A percentile compares a stretch with the other conserved stretches of the same genome.
phyloP scores from a whole-genome alignment of 2,888 invertebrate species.

The Octonoba sinensis region DNA sequence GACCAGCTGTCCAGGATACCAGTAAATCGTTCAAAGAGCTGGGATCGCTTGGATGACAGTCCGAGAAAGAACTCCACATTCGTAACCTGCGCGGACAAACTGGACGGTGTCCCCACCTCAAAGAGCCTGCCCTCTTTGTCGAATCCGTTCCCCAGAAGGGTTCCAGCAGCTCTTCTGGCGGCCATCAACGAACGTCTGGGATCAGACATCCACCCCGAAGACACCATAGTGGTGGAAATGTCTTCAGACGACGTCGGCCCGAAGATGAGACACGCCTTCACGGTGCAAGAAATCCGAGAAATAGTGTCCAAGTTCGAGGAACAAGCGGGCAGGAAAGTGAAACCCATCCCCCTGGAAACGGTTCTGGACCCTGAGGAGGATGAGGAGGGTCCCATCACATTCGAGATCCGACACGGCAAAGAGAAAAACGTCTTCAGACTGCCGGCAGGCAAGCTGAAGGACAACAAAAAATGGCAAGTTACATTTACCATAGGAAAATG shows the following conservation, averaged over 20 bases:
- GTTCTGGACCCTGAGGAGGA: slow-evolving; percentile 60
- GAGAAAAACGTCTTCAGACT: slow-evolving; percentile 85
- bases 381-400: slow-evolving; percentile 66
- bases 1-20: slow-evolving; percentile 5
- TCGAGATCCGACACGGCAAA: slow-evolving; percentile 74
- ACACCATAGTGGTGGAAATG: slow-evolving; percentile 78
- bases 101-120: slow-evolving; percentile 26
- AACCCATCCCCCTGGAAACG: slow-evolving; percentile 41
- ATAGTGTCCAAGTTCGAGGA: slow-evolving; percentile 48
- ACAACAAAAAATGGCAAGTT: slow-evolving; percentile 90
- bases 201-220: slow-evolving; percentile 67
- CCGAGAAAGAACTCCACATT: slow-evolving; percentile 22
- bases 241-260: slow-evolving; percentile 77
- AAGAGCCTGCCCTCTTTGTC: slow-evolving; percentile 45
- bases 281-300: slow-evolving; percentile 50
- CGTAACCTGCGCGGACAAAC: slow-evolving; percentile 5
- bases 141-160: slow-evolving; percentile 44
- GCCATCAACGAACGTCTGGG: slow-evolving; percentile 68
- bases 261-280: slow-evolving; percentile 57
- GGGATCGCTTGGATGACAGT: slow-evolving; percentile 47
- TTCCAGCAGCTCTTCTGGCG: slow-evolving; percentile 53
- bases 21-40: slow-evolving; percentile 57
- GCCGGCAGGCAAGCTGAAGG: slow-evolving; percentile 87
- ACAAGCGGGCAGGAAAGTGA: slow-evolving; percentile 53
- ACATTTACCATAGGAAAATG: slow-evolving; percentile 82